Percentiles rank a stretch among this genome's conserved stretches.
Conservation (phyloP, 2,888 invertebrate genomes). For the Galerucella pusilla region DNA sequence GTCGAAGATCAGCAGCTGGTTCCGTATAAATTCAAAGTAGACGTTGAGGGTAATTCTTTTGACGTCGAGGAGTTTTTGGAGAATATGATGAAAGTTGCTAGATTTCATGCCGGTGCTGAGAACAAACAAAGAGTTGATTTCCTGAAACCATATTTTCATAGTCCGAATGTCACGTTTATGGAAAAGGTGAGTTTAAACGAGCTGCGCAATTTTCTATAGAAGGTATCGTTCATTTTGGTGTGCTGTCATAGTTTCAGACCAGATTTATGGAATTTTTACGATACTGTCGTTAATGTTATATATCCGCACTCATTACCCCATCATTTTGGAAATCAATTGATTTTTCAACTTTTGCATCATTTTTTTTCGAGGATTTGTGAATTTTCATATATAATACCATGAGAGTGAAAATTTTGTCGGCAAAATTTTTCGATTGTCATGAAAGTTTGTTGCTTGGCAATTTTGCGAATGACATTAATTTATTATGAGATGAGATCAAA, state of each 20-base stretch:
- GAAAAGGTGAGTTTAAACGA: slow-evolving; percentile 35
- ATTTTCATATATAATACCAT: no score
- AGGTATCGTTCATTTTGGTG: slow-evolving; percentile 13
- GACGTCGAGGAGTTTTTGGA: slow-evolving; percentile 62
- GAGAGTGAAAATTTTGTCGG: no score
- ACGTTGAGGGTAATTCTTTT: slow-evolving; percentile 54
- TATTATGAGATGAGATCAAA: no score
- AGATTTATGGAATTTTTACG: no score
- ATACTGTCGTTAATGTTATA: no score
- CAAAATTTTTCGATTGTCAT: no score
- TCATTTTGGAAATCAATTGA: no score
- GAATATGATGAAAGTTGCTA: slow-evolving; percentile 61
- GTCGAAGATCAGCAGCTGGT: slow-evolving; percentile 58
- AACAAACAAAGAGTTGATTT: slow-evolving; percentile 61
- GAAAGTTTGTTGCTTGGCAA: no score
- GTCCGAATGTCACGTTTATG: slow-evolving; percentile 67
- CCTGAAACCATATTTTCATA: slow-evolving; percentile 66
- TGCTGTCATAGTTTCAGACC: no score
- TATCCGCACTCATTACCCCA: neutral
- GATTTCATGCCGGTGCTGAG: slow-evolving; percentile 55
- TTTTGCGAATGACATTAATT: no score
- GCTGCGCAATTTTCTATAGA: neutral
- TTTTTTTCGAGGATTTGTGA: no score
- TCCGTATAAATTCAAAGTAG: slow-evolving; percentile 67
- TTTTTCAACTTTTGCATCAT: neutral